Evolutionary conservation across 2,888 invertebrate genomes (phyloP).

Genomic region (Chloroclysta siterata): DNA sequence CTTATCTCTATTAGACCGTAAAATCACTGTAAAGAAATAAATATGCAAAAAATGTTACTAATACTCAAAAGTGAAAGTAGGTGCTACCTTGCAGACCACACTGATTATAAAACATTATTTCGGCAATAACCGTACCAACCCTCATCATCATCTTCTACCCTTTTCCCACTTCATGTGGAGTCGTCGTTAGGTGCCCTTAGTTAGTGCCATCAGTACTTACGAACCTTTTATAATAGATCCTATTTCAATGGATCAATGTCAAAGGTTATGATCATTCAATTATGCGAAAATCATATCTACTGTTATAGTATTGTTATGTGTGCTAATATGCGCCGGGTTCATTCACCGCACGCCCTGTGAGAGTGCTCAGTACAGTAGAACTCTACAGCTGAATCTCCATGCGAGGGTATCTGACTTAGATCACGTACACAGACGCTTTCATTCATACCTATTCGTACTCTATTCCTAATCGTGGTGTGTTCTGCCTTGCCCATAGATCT

Average conservation of each 20-base stretch:
- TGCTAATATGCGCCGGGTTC: conserved; percentile 23
- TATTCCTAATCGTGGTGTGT: no score
- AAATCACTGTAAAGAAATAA: neutral
- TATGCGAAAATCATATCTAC: conserved; percentile 15
- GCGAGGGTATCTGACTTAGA: conserved; percentile 16
- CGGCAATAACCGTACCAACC: no score
- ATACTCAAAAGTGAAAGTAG: neutral
- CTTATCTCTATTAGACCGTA: neutral
- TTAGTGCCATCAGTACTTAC: no score
- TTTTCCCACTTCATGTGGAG: no score
- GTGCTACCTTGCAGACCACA: no score
- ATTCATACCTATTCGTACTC: neutral
- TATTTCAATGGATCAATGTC: conserved; percentile 12
- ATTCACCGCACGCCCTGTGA: conserved; percentile 20
- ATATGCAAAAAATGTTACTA: neutral
- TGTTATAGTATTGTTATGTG: conserved; percentile 24
- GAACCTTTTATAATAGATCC: neutral
- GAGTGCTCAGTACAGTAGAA: conserved; percentile 6
- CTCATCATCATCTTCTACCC: no score
- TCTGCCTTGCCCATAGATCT: no score
- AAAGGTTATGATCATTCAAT: conserved; percentile 8
- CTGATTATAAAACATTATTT: no score
- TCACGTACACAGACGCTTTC: conserved; percentile 16
- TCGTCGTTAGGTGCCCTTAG: no score
- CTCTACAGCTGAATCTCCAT: neutral